Conservation (phyloP, 2,113 vertebrate species). For the Ophthalmolycus amberensis region DNA sequence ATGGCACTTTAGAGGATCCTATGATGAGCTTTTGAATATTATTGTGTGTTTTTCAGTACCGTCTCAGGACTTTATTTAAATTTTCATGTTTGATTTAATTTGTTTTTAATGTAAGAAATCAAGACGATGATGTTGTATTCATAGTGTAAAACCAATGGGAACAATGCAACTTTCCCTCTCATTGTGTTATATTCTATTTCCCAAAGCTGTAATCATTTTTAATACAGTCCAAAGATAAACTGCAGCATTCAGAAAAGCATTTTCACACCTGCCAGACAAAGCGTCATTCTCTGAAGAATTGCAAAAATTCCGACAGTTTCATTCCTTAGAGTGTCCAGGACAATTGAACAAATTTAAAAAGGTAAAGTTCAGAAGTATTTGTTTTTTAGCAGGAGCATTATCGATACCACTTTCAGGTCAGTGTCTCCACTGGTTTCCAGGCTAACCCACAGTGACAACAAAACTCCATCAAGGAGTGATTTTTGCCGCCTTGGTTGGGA, state of each 20-base stretch:
- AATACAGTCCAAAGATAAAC: not conserved
- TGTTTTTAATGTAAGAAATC: constrained; percentile 14
- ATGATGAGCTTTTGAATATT: constrained; percentile 28
- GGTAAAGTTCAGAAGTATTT: not conserved
- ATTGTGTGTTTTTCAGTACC: not conserved
- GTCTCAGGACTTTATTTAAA: not conserved
- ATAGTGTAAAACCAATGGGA: not conserved
- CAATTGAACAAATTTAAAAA: not conserved
- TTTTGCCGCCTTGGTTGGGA: not conserved
- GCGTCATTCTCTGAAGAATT: not conserved
- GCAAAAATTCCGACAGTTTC: not conserved
- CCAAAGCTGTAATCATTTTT: not conserved
- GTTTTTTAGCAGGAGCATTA: not conserved
- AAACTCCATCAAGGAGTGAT: too few relatives aligned
- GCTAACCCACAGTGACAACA: not conserved
- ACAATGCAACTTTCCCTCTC: not conserved
- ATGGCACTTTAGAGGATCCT: constrained; percentile 37
- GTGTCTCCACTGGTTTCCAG: not conserved
- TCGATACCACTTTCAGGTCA: not conserved
- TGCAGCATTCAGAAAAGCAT: not conserved
- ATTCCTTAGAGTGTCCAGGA: not conserved
- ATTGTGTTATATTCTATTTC: not conserved
- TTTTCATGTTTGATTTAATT: not conserved
- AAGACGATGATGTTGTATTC: not conserved
- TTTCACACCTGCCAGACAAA: not conserved